Evolutionary conservation across 2,113 vertebrate genomes (phyloP), one percentile per base, ranked within the genome.

Genomic region (Dromaius novaehollandiae): DNA sequence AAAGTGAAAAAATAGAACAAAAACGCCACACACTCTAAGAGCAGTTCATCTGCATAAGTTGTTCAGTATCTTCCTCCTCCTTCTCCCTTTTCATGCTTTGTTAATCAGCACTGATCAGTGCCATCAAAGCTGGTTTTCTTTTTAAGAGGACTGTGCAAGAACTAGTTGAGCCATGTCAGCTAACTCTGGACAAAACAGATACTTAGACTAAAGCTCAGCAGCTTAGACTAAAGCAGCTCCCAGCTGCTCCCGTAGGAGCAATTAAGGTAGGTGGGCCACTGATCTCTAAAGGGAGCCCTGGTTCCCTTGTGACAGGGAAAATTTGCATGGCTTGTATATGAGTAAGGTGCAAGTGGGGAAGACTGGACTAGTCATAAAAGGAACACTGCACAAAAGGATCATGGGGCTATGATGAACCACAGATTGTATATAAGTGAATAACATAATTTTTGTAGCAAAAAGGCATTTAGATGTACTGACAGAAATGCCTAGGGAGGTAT

Each of bases 321-420:
- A 83, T 60, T 0, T 0, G 42, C 3, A 2, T 9, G 36, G 11
- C 10, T 12, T 1, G 1, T 56, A 3, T 13, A 46, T 51, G 66
- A 71, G 50, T 38, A n/a, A 58, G 75, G 18, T 30, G 25, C 5
- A 46, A 89, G 50, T 20, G 24, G 18, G 10, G 42, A 75, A 76
- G 42, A 53, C 53, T 48, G 36, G 18, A 6, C 1, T 24, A 81
- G 50, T 32, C 25, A 71, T 8, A 42, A 60, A 86, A 89, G 5
- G 11, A 80, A 18, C 4, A 48, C 11, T 64, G 22, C 10, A 28
- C 68, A 21, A 69, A 87, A 84, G 22, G 19, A 50, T 32, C 42
- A 76, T 80, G 32, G 15, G 25, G 4, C 13, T 53, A 30, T 24
- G 40, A 64, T 0, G 3, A 58, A 48, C 14, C 46, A 5, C 11